phyloP scores from a whole-genome alignment of 2,113 vertebrate species.

The Microtus oregoni region DNA sequence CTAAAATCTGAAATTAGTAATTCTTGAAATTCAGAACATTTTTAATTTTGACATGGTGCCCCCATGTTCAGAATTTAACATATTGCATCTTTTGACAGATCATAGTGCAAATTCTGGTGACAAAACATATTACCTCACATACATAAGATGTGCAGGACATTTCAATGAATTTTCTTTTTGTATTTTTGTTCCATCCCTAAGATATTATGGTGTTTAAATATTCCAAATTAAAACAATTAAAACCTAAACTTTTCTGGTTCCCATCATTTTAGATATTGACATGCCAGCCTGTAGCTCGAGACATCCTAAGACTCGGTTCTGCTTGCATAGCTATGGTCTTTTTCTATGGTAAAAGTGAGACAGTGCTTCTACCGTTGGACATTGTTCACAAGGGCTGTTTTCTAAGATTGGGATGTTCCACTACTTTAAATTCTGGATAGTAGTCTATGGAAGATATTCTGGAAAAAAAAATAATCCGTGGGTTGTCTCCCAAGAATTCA shows the following conservation, averaged over 20 bases:
- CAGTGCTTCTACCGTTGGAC: not conserved
- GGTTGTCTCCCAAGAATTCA: constrained; percentile 36
- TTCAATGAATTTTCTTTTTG: not conserved
- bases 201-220: not conserved
- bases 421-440: constrained; percentile 2
- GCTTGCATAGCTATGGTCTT: not conserved
- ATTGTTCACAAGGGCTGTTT: not conserved
- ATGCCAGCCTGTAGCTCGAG: not conserved
- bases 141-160: not conserved
- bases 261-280: not conserved
- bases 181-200: not conserved
- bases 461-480: not conserved
- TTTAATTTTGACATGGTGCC: not conserved
- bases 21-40: not conserved
- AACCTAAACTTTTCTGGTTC: not conserved
- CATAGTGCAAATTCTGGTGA: not conserved
- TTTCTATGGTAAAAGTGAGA: constrained; percentile 18
- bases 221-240: not conserved
- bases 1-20: not conserved
- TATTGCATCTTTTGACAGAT: not conserved
- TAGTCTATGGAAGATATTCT: not conserved
- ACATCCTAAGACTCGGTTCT: not conserved
- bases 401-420: not conserved
- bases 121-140: not conserved
- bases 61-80: not conserved